Conservation (phyloP, 2,113 vertebrate genomes). For the Probosciger aterrimus region DNA sequence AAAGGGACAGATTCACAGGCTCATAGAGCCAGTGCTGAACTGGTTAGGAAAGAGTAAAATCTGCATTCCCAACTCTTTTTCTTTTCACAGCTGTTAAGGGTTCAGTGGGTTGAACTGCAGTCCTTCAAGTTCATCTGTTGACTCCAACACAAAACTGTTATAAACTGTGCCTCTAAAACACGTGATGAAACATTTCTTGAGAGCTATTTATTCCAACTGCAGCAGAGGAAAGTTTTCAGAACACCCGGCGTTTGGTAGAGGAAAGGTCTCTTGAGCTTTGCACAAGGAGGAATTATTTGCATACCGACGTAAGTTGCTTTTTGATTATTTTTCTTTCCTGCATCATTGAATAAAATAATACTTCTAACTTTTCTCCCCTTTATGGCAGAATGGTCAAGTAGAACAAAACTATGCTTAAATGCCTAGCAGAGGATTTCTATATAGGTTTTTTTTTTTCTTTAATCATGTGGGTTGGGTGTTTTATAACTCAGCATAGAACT, state of each 20-base stretch:
- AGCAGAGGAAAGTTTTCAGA: conserved; percentile 71
- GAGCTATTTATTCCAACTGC: conserved; percentile 77
- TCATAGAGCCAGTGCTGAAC: neutral
- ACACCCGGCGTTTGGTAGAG: conserved; percentile 34
- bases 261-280: conserved; percentile 39
- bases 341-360: neutral
- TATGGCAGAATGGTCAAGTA: neutral
- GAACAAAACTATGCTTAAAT: neutral
- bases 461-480: neutral
- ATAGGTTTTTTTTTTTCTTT: neutral
- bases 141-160: conserved; percentile 72
- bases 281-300: conserved; percentile 38
- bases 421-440: neutral
- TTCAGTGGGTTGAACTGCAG: conserved; percentile 71
- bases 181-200: conserved; percentile 77
- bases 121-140: conserved; percentile 70
- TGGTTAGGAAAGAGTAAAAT: conserved; percentile 36
- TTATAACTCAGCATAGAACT: neutral
- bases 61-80: conserved; percentile 35
- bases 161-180: conserved; percentile 76
- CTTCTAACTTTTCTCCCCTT: neutral
- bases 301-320: conserved; percentile 53
- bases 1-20: neutral
- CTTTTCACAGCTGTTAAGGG: conserved; percentile 70
- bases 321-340: neutral